These are phyloP conservation scores for Ladona fulva DNA, from an alignment of 1,140 invertebrate species.

Conservation along the genomic window DNA sequence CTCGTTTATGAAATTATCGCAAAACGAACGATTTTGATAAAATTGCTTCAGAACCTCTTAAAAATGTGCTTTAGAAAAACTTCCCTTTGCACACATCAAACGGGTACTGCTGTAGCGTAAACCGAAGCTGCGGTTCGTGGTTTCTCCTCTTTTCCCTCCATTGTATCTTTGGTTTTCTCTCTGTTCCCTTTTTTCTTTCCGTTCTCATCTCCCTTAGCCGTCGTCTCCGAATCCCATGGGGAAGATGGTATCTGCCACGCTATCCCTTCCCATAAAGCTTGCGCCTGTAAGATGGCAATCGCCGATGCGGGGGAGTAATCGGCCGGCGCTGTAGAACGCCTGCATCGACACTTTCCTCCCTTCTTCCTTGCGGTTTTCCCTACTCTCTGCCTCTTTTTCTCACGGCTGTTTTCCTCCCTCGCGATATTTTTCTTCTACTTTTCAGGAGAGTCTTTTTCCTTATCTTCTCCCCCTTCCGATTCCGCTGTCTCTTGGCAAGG, in stretches of 20 bases:
- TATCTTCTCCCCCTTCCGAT: no score
- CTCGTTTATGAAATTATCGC: no score
- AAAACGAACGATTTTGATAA: no score
- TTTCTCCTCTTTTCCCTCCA: no score
- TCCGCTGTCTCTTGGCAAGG: no score
- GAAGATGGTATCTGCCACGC: neutral
- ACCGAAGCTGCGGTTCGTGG: no score
- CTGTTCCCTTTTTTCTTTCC: neutral
- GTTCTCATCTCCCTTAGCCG: neutral
- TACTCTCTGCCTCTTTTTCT: neutral
- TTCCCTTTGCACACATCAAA: no score
- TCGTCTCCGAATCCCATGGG: neutral
- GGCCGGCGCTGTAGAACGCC: neutral
- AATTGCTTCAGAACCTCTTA: no score
- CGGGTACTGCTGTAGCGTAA: no score
- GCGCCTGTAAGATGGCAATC: neutral
- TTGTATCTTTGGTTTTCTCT: no score
- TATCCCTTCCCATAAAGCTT: neutral
- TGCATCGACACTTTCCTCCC: constrained; percentile 2
- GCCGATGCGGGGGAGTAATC: neutral
- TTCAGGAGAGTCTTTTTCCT: neutral
- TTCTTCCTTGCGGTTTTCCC: neutral
- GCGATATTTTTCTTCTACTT: neutral
- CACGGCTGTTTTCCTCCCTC: neutral
- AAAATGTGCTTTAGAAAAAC: no score